A percentile compares a stretch with the other conserved stretches of the same genome.
These are phyloP conservation scores for Columba janthina DNA, from an alignment of 2,113 vertebrate species.

Conservation along the genomic window DNA sequence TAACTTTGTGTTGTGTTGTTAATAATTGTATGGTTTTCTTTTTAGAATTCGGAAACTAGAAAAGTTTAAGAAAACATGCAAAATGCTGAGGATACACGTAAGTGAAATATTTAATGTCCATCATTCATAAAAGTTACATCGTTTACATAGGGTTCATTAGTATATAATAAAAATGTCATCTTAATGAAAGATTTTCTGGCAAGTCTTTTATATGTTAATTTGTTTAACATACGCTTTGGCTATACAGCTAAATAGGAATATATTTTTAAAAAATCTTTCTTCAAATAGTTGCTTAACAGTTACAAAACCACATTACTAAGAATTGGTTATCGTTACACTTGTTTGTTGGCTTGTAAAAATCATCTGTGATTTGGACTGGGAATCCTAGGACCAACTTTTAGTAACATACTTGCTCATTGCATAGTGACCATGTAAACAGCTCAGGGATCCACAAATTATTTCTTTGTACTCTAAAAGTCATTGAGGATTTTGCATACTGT, in stretches of 20 bases:
- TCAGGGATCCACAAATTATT: conserved; percentile 48
- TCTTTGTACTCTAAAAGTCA: conserved; percentile 32
- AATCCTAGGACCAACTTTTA: conserved; percentile 44
- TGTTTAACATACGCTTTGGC: conserved; percentile 80
- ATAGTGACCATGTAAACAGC: conserved; percentile 78
- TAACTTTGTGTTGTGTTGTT: conserved; percentile 17
- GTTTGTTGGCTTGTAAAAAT: conserved; percentile 62
- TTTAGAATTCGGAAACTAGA: conserved; percentile 60
- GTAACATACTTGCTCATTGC: conserved; percentile 71
- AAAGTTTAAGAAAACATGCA: conserved; percentile 78
- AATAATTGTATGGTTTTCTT: background rate
- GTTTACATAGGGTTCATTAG: conserved; percentile 81
- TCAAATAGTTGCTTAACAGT: conserved; percentile 72
- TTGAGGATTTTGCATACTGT: conserved; percentile 12
- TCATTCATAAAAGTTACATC: conserved; percentile 80
- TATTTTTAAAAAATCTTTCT: conserved; percentile 69
- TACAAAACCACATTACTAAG: conserved; percentile 73
- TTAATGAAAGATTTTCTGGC: conserved; percentile 77
- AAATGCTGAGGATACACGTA: conserved; percentile 73
- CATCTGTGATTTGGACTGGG: conserved; percentile 39
- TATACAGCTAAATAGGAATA: conserved; percentile 77
- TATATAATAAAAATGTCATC: conserved; percentile 81
- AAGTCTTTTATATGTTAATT: conserved; percentile 78
- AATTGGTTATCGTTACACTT: conserved; percentile 49
- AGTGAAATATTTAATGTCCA: conserved; percentile 82